Base-by-base conservation (phyloP, 2,113 vertebrate species). In the Excalfactoria chinensis region DNA sequence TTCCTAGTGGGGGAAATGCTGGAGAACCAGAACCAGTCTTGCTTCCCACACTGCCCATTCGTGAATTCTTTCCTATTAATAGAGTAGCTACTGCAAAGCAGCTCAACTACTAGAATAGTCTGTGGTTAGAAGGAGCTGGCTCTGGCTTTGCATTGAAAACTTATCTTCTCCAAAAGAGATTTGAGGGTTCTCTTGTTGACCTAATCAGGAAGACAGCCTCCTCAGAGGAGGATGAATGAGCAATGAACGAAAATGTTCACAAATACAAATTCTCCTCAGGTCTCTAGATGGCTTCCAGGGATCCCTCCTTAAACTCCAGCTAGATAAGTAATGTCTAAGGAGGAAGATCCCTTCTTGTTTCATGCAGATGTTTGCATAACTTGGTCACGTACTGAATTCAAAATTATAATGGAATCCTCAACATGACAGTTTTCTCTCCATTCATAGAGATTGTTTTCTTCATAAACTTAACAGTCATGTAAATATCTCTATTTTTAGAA, bases 41-140 rank as follows among this genome's bases (percentile, higher is more conserved):
- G 58, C 62, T 92, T 90, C 86, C 83, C 77, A 93, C 80, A 84
- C 34, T 62, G 41, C 53, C 55, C 51, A 67, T 90, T 84, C 76
- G 62, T 76, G 81, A 95, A 92, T 84, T 86, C 58, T 78, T 96
- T 72, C 76, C 83, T 88, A 86, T 88, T 91, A 94, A 80, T n/a
- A 86, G 69, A 80, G 34, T n/a, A 92, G 86, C 49, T 37, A 86
- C 67, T 62, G 72, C 53, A 88, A 80, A 84, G 63, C 62, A 68
- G 69, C 28, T 12, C 71, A 62, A 84, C 35, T 84, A 30, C 73
- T 75, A 56, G 73, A 88, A 84, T 5, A 84, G 53, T 62, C 59
- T 79, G 71, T 0, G 8, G 63, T 84, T 95, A 79, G 71, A 90
- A 84, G 44, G 22, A 60, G 48, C 28, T 22, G 4, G 13, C 35